A percentile compares a stretch with the other conserved stretches of the same genome.
phyloP scores from a whole-genome alignment of 1,140 invertebrate genomes.

The Drosophila subpulchrella region DNA sequence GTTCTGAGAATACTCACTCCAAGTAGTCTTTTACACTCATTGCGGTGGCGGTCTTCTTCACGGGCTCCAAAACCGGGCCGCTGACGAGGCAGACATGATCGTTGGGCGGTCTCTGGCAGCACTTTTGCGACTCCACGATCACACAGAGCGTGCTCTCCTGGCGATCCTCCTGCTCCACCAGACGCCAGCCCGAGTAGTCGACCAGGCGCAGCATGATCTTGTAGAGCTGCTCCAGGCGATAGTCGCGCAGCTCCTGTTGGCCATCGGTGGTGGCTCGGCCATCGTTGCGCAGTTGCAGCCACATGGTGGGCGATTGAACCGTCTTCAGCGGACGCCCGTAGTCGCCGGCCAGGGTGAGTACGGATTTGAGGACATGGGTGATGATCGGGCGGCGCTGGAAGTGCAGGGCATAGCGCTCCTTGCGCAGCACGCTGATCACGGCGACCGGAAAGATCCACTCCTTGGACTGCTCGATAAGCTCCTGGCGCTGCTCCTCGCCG shows the following conservation, averaged over 20 bases:
- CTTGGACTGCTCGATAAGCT: conserved; percentile 27
- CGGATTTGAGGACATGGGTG: conserved; percentile 12
- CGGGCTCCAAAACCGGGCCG: conserved; percentile 58
- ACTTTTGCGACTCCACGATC: conserved; percentile 20
- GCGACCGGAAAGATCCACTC: conserved; percentile 49
- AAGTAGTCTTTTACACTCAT: conserved; percentile 34
- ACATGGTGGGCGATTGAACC: conserved; percentile 3
- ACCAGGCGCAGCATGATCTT: conserved; percentile 44
- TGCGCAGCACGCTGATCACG: neutral
- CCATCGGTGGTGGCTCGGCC: neutral
- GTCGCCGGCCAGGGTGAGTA: conserved; percentile 10
- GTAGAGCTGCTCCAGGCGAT: conserved; percentile 47
- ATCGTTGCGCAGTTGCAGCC: conserved; percentile 3
- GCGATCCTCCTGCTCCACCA: conserved; percentile 15
- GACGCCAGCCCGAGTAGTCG: conserved; percentile 47
- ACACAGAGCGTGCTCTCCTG: conserved; percentile 27
- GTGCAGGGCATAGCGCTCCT: conserved; percentile 42
- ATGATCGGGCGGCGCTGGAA: conserved; percentile 55
- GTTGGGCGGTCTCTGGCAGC: neutral
- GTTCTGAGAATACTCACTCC: conserved; percentile 40
- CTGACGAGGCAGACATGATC: conserved; percentile 31
- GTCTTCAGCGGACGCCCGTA: conserved; percentile 35
- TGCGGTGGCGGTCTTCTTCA: conserved; percentile 24
- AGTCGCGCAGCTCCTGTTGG: conserved; percentile 42
- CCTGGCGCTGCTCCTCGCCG: conserved; percentile 4